phyloP scores from a whole-genome alignment of 2,888 invertebrate genomes.

The Thymelicus sylvestris region DNA sequence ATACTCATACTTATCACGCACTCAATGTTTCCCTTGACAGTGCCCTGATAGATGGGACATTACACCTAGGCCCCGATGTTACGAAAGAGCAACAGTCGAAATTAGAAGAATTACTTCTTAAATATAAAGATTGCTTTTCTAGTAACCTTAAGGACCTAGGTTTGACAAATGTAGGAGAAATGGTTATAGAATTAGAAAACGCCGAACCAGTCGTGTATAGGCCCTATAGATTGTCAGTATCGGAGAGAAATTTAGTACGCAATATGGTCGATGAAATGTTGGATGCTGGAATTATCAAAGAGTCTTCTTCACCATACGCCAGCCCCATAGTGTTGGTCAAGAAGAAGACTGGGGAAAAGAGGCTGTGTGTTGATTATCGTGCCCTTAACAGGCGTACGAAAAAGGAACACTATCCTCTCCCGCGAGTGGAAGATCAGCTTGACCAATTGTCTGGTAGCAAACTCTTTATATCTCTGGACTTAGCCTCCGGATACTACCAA shows the following conservation, averaged over 20 bases:
- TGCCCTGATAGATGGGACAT: no score
- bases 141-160: constrained; percentile 37
- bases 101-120: background rate
- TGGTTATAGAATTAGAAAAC: constrained; percentile 39
- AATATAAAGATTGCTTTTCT: constrained; percentile 38
- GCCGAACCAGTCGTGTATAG: constrained; percentile 40
- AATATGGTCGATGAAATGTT: background rate
- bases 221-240: constrained; percentile 40
- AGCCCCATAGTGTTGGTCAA: constrained; percentile 44
- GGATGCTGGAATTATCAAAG: constrained; percentile 30
- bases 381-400: constrained; percentile 40
- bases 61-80: no score
- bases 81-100: no score
- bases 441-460: constrained; percentile 33
- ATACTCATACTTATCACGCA: no score
- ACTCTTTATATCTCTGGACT: constrained; percentile 37
- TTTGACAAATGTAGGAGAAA: constrained; percentile 33
- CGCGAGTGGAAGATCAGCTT: constrained; percentile 41
- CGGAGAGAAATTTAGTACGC: constrained; percentile 27
- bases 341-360: constrained; percentile 41
- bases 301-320: constrained; percentile 43
- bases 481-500: constrained; percentile 41
- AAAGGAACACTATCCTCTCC: constrained; percentile 43
- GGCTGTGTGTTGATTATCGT: constrained; percentile 42
- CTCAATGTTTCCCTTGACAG: no score